Evolutionary conservation across 2,888 invertebrate genomes (phyloP).

Genomic region (Aporophyla nigra): DNA sequence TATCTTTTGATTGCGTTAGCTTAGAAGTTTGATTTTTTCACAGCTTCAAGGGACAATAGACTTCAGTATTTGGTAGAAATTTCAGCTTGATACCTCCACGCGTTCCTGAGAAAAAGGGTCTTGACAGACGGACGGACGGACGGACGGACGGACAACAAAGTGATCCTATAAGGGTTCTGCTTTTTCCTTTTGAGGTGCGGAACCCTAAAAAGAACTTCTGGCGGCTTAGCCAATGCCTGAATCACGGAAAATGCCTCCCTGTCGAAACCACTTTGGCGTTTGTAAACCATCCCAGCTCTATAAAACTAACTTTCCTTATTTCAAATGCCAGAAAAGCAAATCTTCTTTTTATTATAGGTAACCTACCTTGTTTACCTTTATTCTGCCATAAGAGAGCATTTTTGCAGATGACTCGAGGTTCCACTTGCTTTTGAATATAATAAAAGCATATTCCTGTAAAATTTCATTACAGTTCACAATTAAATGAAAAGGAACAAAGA

Average conservation of each 20-base stretch:
- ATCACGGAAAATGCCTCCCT: background rate
- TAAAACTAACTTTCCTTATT: background rate
- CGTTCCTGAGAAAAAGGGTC: too few species aligned
- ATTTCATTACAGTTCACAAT: slow-evolving; percentile 55
- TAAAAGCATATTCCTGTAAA: slow-evolving; percentile 40
- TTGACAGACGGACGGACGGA: too few species aligned
- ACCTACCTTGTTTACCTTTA: too few species aligned
- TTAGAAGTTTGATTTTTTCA: too few species aligned
- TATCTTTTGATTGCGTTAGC: too few species aligned
- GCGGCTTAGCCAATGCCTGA: background rate
- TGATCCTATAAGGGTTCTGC: too few species aligned
- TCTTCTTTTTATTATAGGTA: background rate
- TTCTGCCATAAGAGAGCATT: slow-evolving; percentile 11
- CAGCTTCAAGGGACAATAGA: too few species aligned
- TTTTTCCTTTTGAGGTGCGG: too few species aligned
- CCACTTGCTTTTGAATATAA: slow-evolving; percentile 32
- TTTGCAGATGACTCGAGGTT: slow-evolving; percentile 22
- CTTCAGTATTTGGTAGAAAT: too few species aligned
- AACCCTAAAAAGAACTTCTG: too few species aligned
- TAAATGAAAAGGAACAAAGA: slow-evolving; percentile 45
- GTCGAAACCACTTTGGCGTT: slow-evolving; percentile 3
- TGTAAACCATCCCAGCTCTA: background rate
- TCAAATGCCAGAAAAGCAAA: background rate
- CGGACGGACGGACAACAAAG: too few species aligned
- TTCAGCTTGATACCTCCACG: too few species aligned